Evolutionary conservation across 2,797 vertebrate genomes (phyloP).

Genomic region (Hipposideros larvatus): DNA sequence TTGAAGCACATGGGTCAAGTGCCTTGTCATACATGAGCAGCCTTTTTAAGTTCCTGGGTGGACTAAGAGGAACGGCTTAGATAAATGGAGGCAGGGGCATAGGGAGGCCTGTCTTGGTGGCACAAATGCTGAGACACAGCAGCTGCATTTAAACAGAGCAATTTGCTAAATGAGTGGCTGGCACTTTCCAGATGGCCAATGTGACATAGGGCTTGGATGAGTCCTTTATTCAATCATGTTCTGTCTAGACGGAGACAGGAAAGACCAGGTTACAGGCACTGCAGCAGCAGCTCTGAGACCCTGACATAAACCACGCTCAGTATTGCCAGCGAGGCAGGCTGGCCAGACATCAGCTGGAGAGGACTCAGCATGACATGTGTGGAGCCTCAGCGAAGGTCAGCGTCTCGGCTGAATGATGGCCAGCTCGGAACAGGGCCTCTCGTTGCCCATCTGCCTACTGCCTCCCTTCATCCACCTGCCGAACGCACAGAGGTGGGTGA

Average conservation of each 20-base stretch:
- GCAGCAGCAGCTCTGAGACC: slow-evolving; percentile 32
- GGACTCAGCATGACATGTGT: rapidly evolving
- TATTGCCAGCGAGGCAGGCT: neutral
- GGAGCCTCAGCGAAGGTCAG: neutral
- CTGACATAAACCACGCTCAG: neutral
- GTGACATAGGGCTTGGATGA: slow-evolving; percentile 63
- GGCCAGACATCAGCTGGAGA: slow-evolving; percentile 32
- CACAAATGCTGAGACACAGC: slow-evolving; percentile 60
- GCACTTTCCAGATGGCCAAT: slow-evolving; percentile 76
- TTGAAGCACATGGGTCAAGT: slow-evolving; percentile 79
- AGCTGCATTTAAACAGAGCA: slow-evolving; percentile 79
- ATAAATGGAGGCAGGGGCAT: slow-evolving; percentile 68
- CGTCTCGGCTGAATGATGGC: neutral
- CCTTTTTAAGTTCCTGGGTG: slow-evolving; percentile 73
- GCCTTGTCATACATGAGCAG: slow-evolving; percentile 72
- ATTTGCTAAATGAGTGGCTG: slow-evolving; percentile 81
- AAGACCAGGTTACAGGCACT: slow-evolving; percentile 56
- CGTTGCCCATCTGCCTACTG: neutral
- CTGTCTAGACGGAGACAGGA: slow-evolving; percentile 70
- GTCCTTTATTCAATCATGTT: slow-evolving; percentile 69
- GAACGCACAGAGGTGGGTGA: neutral
- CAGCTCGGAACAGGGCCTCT: neutral
- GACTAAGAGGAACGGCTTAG: slow-evolving; percentile 56
- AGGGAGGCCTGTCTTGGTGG: slow-evolving; percentile 47
- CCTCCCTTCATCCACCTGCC: neutral